Conservation (phyloP, 2,888 invertebrate species). For the Crematogaster levior region DNA sequence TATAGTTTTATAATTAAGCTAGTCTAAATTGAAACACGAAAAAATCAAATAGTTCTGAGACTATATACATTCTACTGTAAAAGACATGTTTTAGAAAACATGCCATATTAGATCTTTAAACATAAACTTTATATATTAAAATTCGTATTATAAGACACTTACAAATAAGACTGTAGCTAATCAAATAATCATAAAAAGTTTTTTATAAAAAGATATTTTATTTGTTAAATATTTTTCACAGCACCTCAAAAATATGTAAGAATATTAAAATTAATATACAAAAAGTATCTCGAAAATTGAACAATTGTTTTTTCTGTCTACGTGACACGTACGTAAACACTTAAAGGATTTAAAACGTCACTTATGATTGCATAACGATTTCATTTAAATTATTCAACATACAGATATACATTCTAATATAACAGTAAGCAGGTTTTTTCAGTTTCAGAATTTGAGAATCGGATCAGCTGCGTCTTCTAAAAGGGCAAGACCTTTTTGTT, state of each 20-base stretch:
- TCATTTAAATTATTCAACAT: background rate
- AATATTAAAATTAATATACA: conserved; percentile 8
- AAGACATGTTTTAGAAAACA: background rate
- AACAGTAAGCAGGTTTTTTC: background rate
- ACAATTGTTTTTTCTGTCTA: background rate
- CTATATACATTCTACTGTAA: too few relatives aligned
- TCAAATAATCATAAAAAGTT: background rate
- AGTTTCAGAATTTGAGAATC: background rate
- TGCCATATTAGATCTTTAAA: background rate
- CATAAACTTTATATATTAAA: too few relatives aligned
- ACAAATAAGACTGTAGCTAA: background rate
- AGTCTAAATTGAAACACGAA: background rate
- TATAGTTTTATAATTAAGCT: background rate
- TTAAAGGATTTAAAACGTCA: background rate
- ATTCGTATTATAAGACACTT: too few relatives aligned
- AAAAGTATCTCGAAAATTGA: background rate
- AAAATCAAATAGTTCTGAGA: background rate
- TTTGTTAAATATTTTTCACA: background rate
- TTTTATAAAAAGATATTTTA: background rate
- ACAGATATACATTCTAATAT: background rate
- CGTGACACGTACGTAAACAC: background rate
- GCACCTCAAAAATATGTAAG: background rate
- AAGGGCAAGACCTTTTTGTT: conserved; percentile 73
- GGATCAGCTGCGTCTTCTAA: conserved; percentile 36
- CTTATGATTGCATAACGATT: background rate